Evolutionary conservation across 2,113 vertebrate genomes (phyloP).

Genomic region (Scolopax mira): DNA sequence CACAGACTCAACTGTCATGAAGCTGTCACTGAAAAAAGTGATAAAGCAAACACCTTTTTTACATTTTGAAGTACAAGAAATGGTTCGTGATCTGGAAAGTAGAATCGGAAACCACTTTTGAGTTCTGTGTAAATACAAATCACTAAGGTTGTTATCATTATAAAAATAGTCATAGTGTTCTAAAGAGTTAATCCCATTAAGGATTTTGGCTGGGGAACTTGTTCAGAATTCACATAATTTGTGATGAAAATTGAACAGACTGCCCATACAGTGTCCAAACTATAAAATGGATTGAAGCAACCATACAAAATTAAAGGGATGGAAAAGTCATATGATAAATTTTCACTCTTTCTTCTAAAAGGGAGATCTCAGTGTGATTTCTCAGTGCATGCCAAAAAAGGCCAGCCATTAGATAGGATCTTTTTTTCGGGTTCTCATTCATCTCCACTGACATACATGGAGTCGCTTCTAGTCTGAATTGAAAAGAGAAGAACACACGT

Average conservation of each 20-base stretch:
- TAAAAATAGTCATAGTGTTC: not conserved
- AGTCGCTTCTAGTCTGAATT: not conserved
- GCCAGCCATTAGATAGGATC: not conserved
- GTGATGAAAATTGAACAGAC: not conserved
- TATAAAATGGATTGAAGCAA: not conserved
- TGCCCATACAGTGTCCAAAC: not conserved
- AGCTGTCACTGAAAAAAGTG: not conserved
- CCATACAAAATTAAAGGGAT: not conserved
- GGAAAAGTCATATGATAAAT: not conserved
- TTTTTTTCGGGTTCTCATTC: not conserved
- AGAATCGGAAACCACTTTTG: not conserved
- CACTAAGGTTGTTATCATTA: not conserved
- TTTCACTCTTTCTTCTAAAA: not conserved
- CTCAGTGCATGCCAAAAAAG: not conserved
- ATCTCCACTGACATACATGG: not conserved
- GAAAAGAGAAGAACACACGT: not conserved
- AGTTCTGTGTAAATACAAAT: not conserved
- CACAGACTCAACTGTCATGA: not conserved
- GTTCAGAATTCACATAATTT: not conserved
- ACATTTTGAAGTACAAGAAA: not conserved
- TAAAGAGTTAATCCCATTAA: not conserved
- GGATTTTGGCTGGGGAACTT: not conserved
- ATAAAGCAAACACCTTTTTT: not conserved
- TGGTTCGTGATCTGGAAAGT: not conserved
- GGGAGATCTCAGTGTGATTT: not conserved